A percentile compares a stretch with the other conserved stretches of the same genome.
These are phyloP conservation scores for Trachelipus rathkii DNA, from an alignment of 1,140 invertebrate species.

Conservation along the genomic window DNA sequence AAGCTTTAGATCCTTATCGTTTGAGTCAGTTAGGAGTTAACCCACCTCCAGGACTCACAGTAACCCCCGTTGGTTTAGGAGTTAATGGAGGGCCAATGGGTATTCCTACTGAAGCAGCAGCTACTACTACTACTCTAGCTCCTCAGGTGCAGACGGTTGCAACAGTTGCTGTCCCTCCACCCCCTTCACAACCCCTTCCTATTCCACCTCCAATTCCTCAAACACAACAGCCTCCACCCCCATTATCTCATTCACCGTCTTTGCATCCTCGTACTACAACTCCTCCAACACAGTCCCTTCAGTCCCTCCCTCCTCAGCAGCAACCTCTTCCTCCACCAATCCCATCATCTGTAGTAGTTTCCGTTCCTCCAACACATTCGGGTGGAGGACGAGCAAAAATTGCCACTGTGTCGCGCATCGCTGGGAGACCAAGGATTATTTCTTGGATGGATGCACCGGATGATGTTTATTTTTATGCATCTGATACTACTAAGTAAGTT, in stretches of 20 bases:
- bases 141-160: neutral
- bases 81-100: constrained; percentile 42
- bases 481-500: constrained; percentile 79
- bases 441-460: constrained; percentile 97
- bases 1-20: constrained; percentile 46
- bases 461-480: constrained; percentile 93
- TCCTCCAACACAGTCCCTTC: constrained; percentile 1
- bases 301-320: constrained; percentile 14
- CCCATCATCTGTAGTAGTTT: constrained; percentile 54
- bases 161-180: neutral
- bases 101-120: constrained; percentile 32
- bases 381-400: constrained; percentile 64
- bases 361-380: constrained; percentile 47
- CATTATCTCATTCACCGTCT: constrained; percentile 54
- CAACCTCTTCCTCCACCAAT: constrained; percentile 14
- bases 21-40: constrained; percentile 42
- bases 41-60: constrained; percentile 49
- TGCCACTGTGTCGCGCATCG: constrained; percentile 60
- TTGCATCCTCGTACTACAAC: constrained; percentile 19
- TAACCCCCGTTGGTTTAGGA: constrained; percentile 36
- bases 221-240: constrained; percentile 29
- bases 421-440: constrained; percentile 74
- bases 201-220: constrained; percentile 19
- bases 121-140: constrained; percentile 29
- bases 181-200: neutral